Evolutionary conservation across 1,140 invertebrate genomes (phyloP).

Genomic region (Hyles vespertilio): DNA sequence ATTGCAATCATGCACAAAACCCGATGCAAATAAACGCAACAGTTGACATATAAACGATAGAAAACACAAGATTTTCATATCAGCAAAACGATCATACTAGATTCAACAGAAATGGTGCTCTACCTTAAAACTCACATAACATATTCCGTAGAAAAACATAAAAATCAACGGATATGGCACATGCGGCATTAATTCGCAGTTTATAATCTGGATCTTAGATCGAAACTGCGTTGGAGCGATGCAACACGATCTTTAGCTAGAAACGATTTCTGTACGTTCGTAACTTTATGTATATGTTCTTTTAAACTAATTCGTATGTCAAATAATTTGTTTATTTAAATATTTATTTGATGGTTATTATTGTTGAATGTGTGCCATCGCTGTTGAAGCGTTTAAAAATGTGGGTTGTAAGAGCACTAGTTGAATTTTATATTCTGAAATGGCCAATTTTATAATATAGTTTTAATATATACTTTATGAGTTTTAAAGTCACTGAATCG

Average conservation of each 20-base stretch:
- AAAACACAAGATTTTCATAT: conserved; percentile 9
- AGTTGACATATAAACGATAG: neutral
- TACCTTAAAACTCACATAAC: conserved; percentile 5
- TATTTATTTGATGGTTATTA: too few species aligned
- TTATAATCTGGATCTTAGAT: conserved; percentile 8
- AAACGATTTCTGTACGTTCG: neutral
- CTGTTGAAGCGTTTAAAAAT: too few species aligned
- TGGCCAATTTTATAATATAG: too few species aligned
- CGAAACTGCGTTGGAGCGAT: neutral
- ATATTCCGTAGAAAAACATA: conserved; percentile 1
- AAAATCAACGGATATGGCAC: conserved; percentile 4
- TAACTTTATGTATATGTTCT: too few species aligned
- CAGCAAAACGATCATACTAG: conserved; percentile 4
- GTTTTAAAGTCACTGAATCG: too few species aligned
- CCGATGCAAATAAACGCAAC: neutral
- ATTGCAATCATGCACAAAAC: neutral
- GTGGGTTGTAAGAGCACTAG: too few species aligned
- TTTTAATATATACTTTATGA: too few species aligned
- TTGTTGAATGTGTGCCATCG: too few species aligned
- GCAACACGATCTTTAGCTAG: neutral
- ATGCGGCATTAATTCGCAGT: neutral
- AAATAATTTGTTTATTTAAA: too few species aligned
- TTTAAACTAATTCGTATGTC: too few species aligned
- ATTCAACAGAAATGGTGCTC: conserved; percentile 3
- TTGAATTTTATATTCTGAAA: too few species aligned